Conservation (phyloP, 1,140 invertebrate genomes). For the Drosophila pandora region DNA sequence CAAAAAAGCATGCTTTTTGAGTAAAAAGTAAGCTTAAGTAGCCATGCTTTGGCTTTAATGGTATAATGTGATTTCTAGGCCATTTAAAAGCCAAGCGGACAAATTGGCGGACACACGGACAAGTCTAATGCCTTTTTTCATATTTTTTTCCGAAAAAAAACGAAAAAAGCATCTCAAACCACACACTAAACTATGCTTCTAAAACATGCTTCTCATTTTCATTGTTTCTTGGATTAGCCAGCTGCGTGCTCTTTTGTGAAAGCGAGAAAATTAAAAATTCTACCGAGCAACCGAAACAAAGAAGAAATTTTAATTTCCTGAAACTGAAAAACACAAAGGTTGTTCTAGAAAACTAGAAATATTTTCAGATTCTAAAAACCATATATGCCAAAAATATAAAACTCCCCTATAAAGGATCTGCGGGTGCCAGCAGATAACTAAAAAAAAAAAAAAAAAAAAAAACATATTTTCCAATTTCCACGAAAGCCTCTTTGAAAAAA, state of each 20-base stretch:
- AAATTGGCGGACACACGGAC: too few relatives aligned
- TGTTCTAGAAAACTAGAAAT: neutral
- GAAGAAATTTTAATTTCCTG: slow-evolving; percentile 70
- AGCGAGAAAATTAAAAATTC: slow-evolving; percentile 68
- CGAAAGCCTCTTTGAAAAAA: slow-evolving; percentile 21
- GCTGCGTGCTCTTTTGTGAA: slow-evolving; percentile 38
- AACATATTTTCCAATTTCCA: slow-evolving; percentile 20
- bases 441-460: slow-evolving; percentile 4
- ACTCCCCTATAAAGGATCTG: neutral
- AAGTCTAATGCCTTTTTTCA: too few relatives aligned
- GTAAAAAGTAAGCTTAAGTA: neutral
- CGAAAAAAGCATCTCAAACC: too few relatives aligned
- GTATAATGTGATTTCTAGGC: neutral
- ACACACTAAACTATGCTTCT: too few relatives aligned
- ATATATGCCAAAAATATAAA: neutral
- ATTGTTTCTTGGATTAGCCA: slow-evolving; percentile 51
- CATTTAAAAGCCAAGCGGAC: neutral
- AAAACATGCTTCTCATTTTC: slow-evolving; percentile 5
- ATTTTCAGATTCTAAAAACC: neutral
- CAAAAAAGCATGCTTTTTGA: neutral
- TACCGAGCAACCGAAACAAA: slow-evolving; percentile 21
- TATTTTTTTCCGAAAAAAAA: too few relatives aligned
- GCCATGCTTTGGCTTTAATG: neutral
- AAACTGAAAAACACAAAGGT: slow-evolving; percentile 11
- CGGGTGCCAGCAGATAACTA: slow-evolving; percentile 33